Evolutionary conservation across 2,113 vertebrate species (phyloP).

Genomic region (Anser cygnoides): DNA sequence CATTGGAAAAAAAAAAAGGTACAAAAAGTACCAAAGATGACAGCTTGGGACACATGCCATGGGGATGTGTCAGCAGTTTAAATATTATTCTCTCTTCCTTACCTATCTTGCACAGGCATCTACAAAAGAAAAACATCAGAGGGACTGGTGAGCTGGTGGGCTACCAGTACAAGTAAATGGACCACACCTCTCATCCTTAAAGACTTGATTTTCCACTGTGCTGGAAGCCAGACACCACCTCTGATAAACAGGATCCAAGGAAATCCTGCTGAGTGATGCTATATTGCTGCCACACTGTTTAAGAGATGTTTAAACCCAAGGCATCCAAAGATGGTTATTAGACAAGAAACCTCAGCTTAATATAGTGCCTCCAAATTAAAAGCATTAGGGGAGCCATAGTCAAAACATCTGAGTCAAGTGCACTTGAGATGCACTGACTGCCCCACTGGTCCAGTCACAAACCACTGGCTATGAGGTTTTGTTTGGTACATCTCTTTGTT

Average conservation of each 20-base stretch:
- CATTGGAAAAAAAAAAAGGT: not conserved
- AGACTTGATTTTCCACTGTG: not conserved
- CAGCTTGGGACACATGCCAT: not conserved
- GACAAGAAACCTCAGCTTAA: not conserved
- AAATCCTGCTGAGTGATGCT: not conserved
- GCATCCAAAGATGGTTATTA: not conserved
- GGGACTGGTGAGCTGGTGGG: not conserved
- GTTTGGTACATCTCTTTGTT: not conserved
- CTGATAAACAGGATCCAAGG: not conserved
- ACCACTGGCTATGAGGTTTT: not conserved
- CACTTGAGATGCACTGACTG: not conserved
- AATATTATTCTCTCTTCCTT: not conserved
- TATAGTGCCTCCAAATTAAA: not conserved
- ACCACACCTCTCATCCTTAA: not conserved
- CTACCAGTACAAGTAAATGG: not conserved
- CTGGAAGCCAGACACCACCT: not conserved
- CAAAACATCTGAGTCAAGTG: not conserved
- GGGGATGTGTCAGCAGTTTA: not conserved
- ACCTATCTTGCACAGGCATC: not conserved
- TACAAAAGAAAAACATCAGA: not conserved
- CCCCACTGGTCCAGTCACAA: not conserved
- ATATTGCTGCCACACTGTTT: not conserved
- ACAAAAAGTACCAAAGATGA: not conserved
- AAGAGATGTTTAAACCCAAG: not conserved
- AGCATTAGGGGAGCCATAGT: not conserved